Percentiles rank a stretch among this genome's conserved stretches.
These are phyloP conservation scores for Microvelia longipes DNA, from an alignment of 1,140 invertebrate genomes.

Conservation along the genomic window DNA sequence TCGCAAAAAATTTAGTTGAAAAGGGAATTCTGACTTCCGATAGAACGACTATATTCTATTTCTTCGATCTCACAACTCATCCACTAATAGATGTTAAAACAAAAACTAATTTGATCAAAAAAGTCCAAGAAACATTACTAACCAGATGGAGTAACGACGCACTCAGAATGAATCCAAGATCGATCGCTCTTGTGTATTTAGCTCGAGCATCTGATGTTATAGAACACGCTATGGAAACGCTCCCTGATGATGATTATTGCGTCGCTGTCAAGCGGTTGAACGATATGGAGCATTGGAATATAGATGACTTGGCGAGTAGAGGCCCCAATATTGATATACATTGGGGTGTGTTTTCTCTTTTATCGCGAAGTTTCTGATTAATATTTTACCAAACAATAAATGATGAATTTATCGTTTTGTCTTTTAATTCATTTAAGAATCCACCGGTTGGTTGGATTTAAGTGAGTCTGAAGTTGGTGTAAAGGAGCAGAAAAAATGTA, in stretches of 20 bases:
- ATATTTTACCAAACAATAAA: too few relatives aligned
- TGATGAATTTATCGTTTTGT: too few relatives aligned
- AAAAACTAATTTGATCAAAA: neutral
- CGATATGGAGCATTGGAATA: conserved; percentile 59
- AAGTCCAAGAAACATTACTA: neutral
- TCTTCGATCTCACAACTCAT: neutral
- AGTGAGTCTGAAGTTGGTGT: too few relatives aligned
- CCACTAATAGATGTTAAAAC: neutral
- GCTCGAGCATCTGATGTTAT: neutral
- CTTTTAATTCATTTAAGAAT: too few relatives aligned
- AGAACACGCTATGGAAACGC: neutral
- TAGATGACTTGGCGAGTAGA: conserved; percentile 83
- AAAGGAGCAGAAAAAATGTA: too few relatives aligned
- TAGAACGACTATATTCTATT: neutral
- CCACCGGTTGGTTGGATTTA: too few relatives aligned
- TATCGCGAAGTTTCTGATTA: too few relatives aligned
- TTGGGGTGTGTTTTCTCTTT: conserved; percentile 96
- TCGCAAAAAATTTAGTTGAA: conserved; percentile 3
- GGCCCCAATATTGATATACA: conserved; percentile 78
- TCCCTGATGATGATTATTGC: neutral
- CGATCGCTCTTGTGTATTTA: neutral
- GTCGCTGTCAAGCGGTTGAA: neutral
- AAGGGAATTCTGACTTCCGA: neutral
- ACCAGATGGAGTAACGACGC: neutral
- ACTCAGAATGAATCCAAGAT: neutral